Base-by-base conservation (phyloP, 2,888 invertebrate genomes). In the Drosophila mettleri region DNA sequence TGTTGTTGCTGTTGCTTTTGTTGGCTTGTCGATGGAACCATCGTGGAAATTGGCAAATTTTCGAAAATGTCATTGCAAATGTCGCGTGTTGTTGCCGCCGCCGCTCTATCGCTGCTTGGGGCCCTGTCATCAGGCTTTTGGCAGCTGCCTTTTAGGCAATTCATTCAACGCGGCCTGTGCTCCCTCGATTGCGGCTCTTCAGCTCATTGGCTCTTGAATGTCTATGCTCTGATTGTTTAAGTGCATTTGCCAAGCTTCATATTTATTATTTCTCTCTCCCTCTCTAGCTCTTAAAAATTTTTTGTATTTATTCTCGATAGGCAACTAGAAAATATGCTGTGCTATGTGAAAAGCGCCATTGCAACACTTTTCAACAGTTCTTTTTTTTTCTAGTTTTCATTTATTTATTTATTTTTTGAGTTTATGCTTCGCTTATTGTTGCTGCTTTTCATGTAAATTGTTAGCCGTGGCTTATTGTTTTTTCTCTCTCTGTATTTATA, bases 41-140 rank as follows among this genome's bases (percentile, higher is more conserved):
- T 49, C 45, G 78, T 69, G 78, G 53, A 88, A 83, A 85, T 79
- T 80, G 76, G 70, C 78, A 78, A 78, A 79, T 78, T 78, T 71
- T 69, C 55, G 53, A 69, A 86, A 86, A 86, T 86, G 88, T 79
- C 88, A 86, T 66, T 74, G 31, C 55, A 86, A 88, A 88, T 86
- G 88, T 76, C 88, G 81, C 79, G 53, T 67, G 64, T 70, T 41
- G 39, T 39, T 61, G 48, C 48, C 55, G 45, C 48, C 55, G 45
- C 31, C 8, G 8, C 41, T 14, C 24, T 68, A 33, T 5, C 64
- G 68, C 51, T 38, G 63, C 67, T 63, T 52, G 69, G 41, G 60
- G 53, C 61, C 59, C 58, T 62, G 80, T 65, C 76, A 67, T 65
- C 66, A 69, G 46, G 61, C 58, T 69, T 60, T 65, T 66, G 67